Evolutionary conservation across 2,113 vertebrate species (phyloP).

Genomic region (Gobius niger): DNA sequence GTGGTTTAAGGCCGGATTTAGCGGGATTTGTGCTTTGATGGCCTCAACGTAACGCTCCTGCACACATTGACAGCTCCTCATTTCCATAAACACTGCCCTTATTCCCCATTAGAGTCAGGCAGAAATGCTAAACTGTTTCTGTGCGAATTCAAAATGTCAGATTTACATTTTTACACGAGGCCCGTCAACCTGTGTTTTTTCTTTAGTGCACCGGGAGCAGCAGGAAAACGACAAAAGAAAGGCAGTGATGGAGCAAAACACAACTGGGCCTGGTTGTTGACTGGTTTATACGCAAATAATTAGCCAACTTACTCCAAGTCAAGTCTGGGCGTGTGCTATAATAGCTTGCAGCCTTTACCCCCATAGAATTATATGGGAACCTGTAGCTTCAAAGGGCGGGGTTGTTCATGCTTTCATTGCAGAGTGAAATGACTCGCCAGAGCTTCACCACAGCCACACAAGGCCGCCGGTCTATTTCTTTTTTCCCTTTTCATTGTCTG

Average conservation of each 20-base stretch:
- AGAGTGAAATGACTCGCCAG: no score
- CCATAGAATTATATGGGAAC: no score
- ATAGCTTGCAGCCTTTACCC: no score
- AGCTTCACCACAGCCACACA: no score
- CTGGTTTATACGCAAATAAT: no score
- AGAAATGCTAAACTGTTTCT: conserved; percentile 18
- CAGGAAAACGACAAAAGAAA: neutral
- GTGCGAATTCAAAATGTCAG: conserved; percentile 14
- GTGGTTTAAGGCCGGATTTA: neutral
- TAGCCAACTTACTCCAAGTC: no score
- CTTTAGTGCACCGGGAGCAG: neutral
- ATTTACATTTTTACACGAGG: conserved; percentile 14
- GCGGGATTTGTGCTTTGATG: neutral
- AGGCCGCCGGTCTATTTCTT: no score
- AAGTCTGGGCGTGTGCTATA: no score
- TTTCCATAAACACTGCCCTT: neutral
- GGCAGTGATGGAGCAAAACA: neutral
- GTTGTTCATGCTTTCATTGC: no score
- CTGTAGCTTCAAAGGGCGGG: no score
- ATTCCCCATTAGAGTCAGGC: conserved; percentile 2
- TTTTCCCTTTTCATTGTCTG: no score
- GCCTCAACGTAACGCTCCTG: conserved; percentile 27
- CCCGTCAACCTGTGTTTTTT: conserved; percentile 14
- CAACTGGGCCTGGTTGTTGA: neutral
- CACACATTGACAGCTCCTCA: neutral